These are phyloP conservation scores for Vulpes vulpes DNA, from an alignment of 2,113 vertebrate genomes.

Conservation along the genomic window DNA sequence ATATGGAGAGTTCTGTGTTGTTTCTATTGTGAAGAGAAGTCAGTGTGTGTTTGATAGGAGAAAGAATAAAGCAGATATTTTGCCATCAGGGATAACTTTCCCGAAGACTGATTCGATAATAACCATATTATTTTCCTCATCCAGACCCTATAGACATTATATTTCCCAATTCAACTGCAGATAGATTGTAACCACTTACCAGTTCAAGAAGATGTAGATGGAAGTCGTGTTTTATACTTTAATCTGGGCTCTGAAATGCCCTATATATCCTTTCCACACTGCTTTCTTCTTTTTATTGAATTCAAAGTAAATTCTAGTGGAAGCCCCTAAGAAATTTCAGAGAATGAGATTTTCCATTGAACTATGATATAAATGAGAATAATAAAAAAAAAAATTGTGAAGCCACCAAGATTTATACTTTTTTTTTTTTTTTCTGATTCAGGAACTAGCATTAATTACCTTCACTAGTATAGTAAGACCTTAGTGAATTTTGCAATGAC, in stretches of 20 bases:
- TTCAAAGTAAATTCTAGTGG: not conserved
- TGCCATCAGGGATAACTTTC: not conserved
- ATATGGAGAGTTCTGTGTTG: not conserved
- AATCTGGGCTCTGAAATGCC: not conserved
- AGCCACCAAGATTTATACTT: not conserved
- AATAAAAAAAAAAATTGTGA: not conserved
- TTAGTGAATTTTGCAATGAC: not conserved
- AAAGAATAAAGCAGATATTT: not conserved
- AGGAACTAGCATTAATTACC: not conserved
- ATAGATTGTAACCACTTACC: not conserved
- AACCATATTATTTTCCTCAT: not conserved
- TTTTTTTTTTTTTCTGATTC: not conserved
- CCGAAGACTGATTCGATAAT: not conserved
- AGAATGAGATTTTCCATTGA: not conserved
- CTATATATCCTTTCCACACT: not conserved
- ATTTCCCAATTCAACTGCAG: not conserved
- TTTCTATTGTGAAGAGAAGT: not conserved
- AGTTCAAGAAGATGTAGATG: not conserved
- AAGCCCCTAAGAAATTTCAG: not conserved
- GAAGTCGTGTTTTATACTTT: not conserved
- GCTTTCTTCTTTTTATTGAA: not conserved
- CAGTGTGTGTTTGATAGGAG: not conserved
- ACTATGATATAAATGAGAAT: not conserved
- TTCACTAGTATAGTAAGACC: not conserved
- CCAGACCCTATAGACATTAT: not conserved